Conservation (phyloP, 2,113 vertebrate genomes). For the Cinclus mexicanus region DNA sequence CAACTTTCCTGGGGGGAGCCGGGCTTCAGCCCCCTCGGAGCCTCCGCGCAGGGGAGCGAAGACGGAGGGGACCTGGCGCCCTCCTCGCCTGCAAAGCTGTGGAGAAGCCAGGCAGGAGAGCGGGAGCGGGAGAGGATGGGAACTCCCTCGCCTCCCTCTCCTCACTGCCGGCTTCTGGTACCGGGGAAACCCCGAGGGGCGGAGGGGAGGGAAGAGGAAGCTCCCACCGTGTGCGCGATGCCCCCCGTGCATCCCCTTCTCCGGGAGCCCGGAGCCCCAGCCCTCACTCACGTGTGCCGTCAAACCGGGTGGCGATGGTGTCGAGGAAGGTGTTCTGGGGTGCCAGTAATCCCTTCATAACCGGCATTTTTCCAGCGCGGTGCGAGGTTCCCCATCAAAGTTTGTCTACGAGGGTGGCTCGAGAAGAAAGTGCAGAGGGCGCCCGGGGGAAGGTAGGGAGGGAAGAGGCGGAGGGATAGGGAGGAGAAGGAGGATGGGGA, state of each 20-base stretch:
- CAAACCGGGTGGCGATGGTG: conserved; percentile 97
- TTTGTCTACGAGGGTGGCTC: conserved; percentile 70
- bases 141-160: neutral
- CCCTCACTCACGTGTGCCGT: conserved; percentile 95
- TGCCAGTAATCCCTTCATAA: conserved; percentile 98
- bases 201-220: neutral
- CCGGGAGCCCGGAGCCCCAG: neutral
- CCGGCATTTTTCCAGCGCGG: conserved; percentile 92
- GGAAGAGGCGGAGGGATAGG: neutral
- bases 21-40: neutral
- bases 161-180: neutral
- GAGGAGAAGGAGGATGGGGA: conserved; percentile 17
- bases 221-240: fast-evolving
- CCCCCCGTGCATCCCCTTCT: neutral
- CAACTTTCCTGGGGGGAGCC: neutral
- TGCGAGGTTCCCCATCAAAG: conserved; percentile 96
- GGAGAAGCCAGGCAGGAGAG: neutral
- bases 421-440: conserved; percentile 71
- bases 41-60: fast-evolving
- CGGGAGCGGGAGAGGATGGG: neutral
- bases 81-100: neutral
- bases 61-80: neutral
- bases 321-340: conserved; percentile 98
- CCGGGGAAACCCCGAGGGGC: neutral
- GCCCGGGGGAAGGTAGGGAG: neutral